Evolutionary conservation across 2,113 vertebrate genomes (phyloP), one percentile per base, ranked within the genome.

Genomic region (Oxyruncus cristatus): DNA sequence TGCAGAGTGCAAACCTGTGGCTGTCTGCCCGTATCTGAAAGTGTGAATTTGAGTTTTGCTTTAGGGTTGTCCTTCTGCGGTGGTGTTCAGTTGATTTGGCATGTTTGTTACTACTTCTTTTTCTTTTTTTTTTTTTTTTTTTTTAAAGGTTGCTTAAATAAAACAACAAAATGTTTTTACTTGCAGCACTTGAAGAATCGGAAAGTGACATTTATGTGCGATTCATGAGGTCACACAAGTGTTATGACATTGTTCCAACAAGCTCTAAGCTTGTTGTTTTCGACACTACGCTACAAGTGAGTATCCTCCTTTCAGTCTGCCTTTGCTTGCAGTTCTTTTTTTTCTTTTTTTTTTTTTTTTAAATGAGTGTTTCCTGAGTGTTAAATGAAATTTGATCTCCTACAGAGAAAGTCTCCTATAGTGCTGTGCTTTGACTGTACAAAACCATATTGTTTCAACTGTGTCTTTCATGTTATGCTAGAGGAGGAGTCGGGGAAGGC

Each of bases 191-290:
- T 82, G 98, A 99, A 98, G 98, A 99, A 97, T 99, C 99, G 3
- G 99, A 99, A 97, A 98, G 99, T 74, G 99, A 99, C 85, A 99
- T 99, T 98, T 99, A 99, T 98, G 99, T 99, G 98, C 98, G 99
- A 88, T 99, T 99, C 98, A 99, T 99, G 99, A 99, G 98, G 98
- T 99, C 99, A 89, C 99, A 99, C 98, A 99, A 99, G 98, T 99
- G 99, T 97, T 99, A 99, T 5, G 99, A 99, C 98, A 99, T 99
- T 96, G 98, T 99, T 90, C 99, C 99, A 8, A 99, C 99, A 79
- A 99, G 99, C 97, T 99, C 99, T 85, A 99, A 99, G 97, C 99
- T 99, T 73, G 99, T 99, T 82, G 99, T 99, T 97, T 99, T 99
- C 72, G 99, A 99, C 96, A 99, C 99, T 74, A 99, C 99, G 1